Evolutionary conservation across 2,113 vertebrate genomes (phyloP), one percentile per base, ranked within the genome.

Genomic region (Bagarius yarrelli): DNA sequence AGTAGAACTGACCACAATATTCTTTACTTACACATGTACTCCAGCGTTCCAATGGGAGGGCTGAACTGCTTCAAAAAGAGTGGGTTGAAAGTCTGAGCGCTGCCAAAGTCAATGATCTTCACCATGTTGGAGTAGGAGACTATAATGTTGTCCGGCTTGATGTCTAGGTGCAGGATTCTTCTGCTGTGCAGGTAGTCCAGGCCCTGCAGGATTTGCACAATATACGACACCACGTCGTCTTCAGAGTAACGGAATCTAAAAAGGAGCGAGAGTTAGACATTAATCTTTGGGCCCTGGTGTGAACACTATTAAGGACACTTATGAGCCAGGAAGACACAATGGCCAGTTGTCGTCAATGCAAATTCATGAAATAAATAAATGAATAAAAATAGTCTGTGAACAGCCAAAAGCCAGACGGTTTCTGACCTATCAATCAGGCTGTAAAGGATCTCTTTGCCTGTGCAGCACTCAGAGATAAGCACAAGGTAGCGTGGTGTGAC

Each of bases 51-150:
- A 0, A 95, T 92, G 4, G 95, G 94, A 60, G 93, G 93, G 70
- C 91, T 95, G 67, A 98, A 94, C 81, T 96, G 95, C 83, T 93
- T 94, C 87, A 98, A 93, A 82, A 97, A 95, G 0, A 96, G 94
- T 9, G 98, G 96, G 81, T 95, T 97, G 89, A 97, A 99, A 52
- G 89, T 95, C 88, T 98, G 98, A 76, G 98, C 95, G 0, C 93
- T 96, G 86, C 98, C 98, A 0, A 98, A 99, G 89, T 99, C 98
- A 0, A 99, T 96, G 44, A 99, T 98, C 92, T 99, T 99, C 83
- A 99, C 92, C 44, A 92, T 83, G 0, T 98, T 98, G 91, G 94
- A 93, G 83, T 93, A 89, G 0, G 95, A 95, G 88, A 99, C 84
- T 0, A 99, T 89, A 55, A 99, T 67, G 80, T 99, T 99, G 85